Percentiles rank a stretch among this genome's conserved stretches.
These are phyloP conservation scores for Globodera ellingtonae DNA, from an alignment of 1,140 invertebrate genomes.

Conservation along the genomic window DNA sequence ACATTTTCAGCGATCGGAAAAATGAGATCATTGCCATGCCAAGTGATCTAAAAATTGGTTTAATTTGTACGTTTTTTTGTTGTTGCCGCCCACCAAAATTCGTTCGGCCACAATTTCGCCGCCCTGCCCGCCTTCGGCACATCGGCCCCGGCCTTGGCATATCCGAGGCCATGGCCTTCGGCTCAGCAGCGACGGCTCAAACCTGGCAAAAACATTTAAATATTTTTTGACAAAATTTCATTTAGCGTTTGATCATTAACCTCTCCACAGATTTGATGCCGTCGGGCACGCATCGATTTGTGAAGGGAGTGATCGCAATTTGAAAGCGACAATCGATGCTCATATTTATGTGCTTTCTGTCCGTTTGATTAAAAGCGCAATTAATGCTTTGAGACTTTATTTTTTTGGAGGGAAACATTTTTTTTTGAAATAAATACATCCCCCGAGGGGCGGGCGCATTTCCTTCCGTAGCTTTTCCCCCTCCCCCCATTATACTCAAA, in stretches of 20 bases:
- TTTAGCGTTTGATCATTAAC: neutral
- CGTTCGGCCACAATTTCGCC: constrained; percentile 39
- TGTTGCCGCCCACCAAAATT: constrained; percentile 6
- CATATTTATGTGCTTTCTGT: neutral
- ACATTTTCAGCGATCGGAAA: constrained; percentile 38
- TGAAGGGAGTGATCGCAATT: constrained; percentile 27
- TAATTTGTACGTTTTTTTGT: neutral
- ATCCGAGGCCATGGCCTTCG: constrained; percentile 20
- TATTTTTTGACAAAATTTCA: no score
- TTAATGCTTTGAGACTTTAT: no score
- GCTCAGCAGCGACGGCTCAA: constrained; percentile 11
- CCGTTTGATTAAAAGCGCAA: no score
- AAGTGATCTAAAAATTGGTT: constrained; percentile 12
- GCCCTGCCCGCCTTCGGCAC: constrained; percentile 30
- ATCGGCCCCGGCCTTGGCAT: constrained; percentile 16
- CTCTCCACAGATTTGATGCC: constrained; percentile 21
- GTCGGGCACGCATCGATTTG: constrained; percentile 5
- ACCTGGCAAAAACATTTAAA: neutral
- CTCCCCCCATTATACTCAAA: no score
- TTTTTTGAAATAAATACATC: no score
- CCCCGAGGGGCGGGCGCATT: no score
- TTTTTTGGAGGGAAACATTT: no score
- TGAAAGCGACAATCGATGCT: constrained; percentile 25
- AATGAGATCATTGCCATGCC: constrained; percentile 33
- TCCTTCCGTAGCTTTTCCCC: no score